Conservation (phyloP, 1,140 invertebrate genomes). For the Limonius californicus region DNA sequence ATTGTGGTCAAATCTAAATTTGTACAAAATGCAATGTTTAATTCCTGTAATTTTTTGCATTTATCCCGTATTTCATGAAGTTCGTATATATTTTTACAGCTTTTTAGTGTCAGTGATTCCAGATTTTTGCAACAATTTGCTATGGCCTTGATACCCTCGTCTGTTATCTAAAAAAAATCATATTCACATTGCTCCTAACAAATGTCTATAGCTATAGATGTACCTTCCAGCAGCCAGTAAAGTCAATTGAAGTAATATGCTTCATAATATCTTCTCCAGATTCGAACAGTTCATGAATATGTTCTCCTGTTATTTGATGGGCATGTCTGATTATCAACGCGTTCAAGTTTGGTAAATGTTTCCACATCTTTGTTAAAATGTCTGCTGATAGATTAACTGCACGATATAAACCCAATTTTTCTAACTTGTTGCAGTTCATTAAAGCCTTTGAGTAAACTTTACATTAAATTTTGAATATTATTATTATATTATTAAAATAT, state of each 20-base stretch:
- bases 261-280: constrained; percentile 15
- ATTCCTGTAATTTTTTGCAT: constrained; percentile 15
- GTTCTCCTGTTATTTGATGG: constrained; percentile 19
- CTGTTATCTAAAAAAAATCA: constrained; percentile 17
- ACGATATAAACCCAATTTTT: constrained; percentile 22
- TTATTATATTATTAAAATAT: constrained; percentile 13
- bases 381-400: constrained; percentile 24
- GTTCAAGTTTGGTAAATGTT: constrained; percentile 20
- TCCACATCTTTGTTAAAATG: constrained; percentile 22
- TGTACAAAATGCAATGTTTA: constrained; percentile 27
- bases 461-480: no score
- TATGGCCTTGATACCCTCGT: constrained; percentile 19
- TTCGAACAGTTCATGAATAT: constrained; percentile 22
- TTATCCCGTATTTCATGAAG: constrained; percentile 12
- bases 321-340: constrained; percentile 25
- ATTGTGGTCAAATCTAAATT: constrained; percentile 1
- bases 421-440: constrained; percentile 21
- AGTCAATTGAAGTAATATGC: constrained; percentile 23
- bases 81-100: constrained; percentile 25
- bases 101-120: constrained; percentile 22
- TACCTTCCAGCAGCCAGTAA: constrained; percentile 28
- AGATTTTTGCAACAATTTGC: constrained; percentile 20
- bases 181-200: not conserved
- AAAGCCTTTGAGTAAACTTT: constrained; percentile 20
- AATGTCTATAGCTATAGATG: not conserved